Base-by-base conservation (phyloP, 2,113 vertebrate species). In the Hemiscyllium ocellatum region DNA sequence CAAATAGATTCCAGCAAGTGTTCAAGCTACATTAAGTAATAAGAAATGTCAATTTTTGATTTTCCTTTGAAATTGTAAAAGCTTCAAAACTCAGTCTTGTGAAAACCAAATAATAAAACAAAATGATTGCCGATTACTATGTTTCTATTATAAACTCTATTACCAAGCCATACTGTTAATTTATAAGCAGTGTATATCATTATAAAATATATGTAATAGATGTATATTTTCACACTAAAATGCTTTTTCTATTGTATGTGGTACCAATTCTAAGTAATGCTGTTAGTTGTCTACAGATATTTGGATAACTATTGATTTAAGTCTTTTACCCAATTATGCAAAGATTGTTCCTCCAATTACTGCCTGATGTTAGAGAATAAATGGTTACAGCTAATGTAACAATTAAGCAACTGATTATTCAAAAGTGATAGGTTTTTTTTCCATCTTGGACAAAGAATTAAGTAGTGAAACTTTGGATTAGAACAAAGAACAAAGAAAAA, bases 131-230 rank as follows among this genome's bases (percentile, higher is more conserved):
- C 42, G 50, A 90, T 90, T 26, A 90, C 26, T 61, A 61, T 33
- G 52, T 61, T 90, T 65, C 56, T 90, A 52, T 90, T 90, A 90
- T 90, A 90, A 90, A 90, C 15, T 56, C 50, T n/a, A 90, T 90
- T n/a, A 13, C 33, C 22, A 56, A 90, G 2, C 50, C 42, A 17
- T 12, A 13, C 24, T 33, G 8, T 56, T 56, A 56, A 26, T 52
- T 89, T 52, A 52, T 56, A 61, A 56, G 26, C 87, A 17, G 0
- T 17, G 1, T 90, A 61, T 61, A 61, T 56, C 52, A n/a, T 1
- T 17, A 56, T 24, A 33, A 61, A 52, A 65, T n/a, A 90, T 90
- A 29, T 24, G 6, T 61, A 61, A 90, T 90, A n/a, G 80, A 4
- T 22, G 5, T 83, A 83, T 83, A 83, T 83, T 83, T 83, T 83